phyloP scores from a whole-genome alignment of 2,797 vertebrate genomes.

The Anisognathus igniventris region DNA sequence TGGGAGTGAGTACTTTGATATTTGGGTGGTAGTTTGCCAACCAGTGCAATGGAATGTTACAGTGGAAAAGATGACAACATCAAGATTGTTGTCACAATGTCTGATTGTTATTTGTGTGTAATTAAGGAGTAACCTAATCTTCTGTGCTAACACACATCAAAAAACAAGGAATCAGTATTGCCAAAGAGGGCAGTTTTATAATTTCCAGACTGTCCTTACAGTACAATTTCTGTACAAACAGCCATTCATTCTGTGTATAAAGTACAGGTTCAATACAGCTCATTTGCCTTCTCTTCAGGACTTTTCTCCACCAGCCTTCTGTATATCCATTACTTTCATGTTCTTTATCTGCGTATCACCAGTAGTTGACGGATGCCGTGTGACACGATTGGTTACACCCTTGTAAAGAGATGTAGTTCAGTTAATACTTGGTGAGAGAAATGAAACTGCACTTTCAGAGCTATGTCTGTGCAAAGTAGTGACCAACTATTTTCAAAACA shows the following conservation, averaged over 20 bases:
- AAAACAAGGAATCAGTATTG: neutral
- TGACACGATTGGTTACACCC: neutral
- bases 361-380: neutral
- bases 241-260: neutral
- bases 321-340: neutral
- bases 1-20: neutral
- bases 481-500: conserved; percentile 20
- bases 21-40: neutral
- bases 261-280: neutral
- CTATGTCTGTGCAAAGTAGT: neutral
- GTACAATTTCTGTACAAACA: neutral
- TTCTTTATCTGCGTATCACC: neutral
- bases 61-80: conserved; percentile 29
- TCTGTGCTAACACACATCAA: conserved; percentile 23
- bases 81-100: conserved; percentile 14
- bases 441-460: neutral
- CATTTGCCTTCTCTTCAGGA: neutral
- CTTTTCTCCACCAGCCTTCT: neutral
- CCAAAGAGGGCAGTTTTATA: conserved; percentile 2
- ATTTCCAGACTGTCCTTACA: neutral
- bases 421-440: neutral
- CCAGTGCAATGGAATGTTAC: neutral
- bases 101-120: conserved; percentile 41
- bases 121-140: conserved; percentile 44
- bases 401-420: neutral